Conservation (phyloP, 1,140 invertebrate species). For the Tribolium castaneum region DNA sequence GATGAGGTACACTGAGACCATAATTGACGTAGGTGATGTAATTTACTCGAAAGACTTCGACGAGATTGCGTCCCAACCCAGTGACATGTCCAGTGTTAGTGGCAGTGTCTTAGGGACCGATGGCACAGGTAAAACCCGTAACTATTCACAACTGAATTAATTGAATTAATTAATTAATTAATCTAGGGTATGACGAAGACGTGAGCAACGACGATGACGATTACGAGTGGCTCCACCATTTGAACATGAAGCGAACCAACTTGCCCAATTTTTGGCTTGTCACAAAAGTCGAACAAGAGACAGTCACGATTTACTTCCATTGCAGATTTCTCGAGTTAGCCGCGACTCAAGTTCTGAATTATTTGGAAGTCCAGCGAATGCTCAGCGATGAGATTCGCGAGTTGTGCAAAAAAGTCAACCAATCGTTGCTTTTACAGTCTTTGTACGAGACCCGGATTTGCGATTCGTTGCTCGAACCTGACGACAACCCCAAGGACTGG, state of each 20-base stretch:
- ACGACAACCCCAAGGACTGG: conserved; percentile 62
- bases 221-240: conserved; percentile 70
- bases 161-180: conserved; percentile 34
- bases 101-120: conserved; percentile 54
- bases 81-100: conserved; percentile 59
- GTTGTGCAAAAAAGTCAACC: conserved; percentile 78
- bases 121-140: conserved; percentile 49
- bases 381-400: conserved; percentile 70
- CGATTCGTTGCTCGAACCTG: conserved; percentile 76
- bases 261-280: conserved; percentile 85
- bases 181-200: conserved; percentile 62
- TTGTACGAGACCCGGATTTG: conserved; percentile 79
- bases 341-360: conserved; percentile 67
- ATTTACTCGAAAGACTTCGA: conserved; percentile 8
- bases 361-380: conserved; percentile 68
- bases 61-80: conserved; percentile 53
- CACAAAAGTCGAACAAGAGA: conserved; percentile 70
- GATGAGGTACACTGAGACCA: neutral
- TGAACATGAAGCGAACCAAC: conserved; percentile 66
- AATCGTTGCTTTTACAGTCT: conserved; percentile 76
- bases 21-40: neutral
- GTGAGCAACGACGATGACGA: conserved; percentile 72
- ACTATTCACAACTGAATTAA: neutral
- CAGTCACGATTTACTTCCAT: conserved; percentile 79
- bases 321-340: conserved; percentile 71